A percentile compares a stretch with the other conserved stretches of the same genome.
These are phyloP conservation scores for Drosophila bipectinata DNA, from an alignment of 1,140 invertebrate genomes.

Conservation along the genomic window DNA sequence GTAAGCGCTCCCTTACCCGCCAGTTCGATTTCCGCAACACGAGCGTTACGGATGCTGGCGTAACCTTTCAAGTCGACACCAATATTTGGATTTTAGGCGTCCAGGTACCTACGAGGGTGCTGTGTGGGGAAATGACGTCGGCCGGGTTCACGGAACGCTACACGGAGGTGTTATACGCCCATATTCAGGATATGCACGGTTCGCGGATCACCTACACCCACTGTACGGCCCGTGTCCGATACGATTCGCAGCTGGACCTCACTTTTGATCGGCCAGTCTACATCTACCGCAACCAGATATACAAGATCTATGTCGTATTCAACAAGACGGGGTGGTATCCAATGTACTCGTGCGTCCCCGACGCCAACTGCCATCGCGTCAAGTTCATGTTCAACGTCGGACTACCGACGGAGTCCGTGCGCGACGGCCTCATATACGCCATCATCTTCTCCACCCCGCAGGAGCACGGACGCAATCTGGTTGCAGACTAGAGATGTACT, in stretches of 20 bases:
- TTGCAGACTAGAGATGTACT: conserved; percentile 41
- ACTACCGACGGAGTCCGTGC: conserved; percentile 87
- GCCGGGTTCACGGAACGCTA: conserved; percentile 85
- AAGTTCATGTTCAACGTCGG: conserved; percentile 90
- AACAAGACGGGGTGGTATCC: conserved; percentile 92
- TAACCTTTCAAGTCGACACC: conserved; percentile 90
- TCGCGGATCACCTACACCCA: conserved; percentile 91
- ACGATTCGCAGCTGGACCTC: conserved; percentile 89
- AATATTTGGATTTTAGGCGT: conserved; percentile 90
- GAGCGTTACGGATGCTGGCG: conserved; percentile 89
- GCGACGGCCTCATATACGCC: conserved; percentile 90
- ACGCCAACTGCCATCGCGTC: conserved; percentile 87
- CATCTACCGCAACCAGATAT: conserved; percentile 90
- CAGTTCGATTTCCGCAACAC: conserved; percentile 89
- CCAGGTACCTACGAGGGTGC: conserved; percentile 87
- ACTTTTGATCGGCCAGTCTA: conserved; percentile 91
- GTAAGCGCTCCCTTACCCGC: conserved; percentile 86
- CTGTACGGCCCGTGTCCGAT: conserved; percentile 89
- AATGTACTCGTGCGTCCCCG: conserved; percentile 87
- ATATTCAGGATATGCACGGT: conserved; percentile 90
- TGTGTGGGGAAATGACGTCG: conserved; percentile 85
- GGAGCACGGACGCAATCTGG: conserved; percentile 63
- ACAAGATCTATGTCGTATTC: conserved; percentile 91
- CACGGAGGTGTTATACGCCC: conserved; percentile 91
- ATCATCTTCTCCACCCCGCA: conserved; percentile 87